These are phyloP conservation scores for Drosophila kanekoi DNA, from an alignment of 2,888 invertebrate species.

Conservation along the genomic window DNA sequence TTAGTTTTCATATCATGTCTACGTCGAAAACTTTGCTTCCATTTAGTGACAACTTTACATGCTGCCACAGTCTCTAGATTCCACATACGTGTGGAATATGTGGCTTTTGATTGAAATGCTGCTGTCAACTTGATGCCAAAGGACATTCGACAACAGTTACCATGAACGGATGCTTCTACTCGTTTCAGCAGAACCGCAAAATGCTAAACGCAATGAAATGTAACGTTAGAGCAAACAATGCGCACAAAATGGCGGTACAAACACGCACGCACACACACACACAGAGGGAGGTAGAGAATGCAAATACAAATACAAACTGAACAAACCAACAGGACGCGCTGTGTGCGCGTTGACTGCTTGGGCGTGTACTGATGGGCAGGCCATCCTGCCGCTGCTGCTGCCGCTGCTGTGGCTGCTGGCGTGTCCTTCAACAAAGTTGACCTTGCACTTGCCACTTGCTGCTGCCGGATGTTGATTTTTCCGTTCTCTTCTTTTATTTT, in stretches of 20 bases:
- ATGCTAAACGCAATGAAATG: slow-evolving; percentile 66
- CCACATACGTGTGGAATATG: slow-evolving; percentile 2
- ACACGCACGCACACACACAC: slow-evolving; percentile 20
- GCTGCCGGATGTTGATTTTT: slow-evolving; percentile 74
- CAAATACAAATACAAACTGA: slow-evolving; percentile 31
- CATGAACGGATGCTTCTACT: slow-evolving; percentile 11
- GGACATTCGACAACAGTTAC: slow-evolving; percentile 17
- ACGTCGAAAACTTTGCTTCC: not conserved
- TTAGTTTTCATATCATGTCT: too few species aligned
- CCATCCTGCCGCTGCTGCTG: slow-evolving; percentile 29
- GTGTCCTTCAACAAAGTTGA: slow-evolving; percentile 76
- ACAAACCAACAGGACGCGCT: slow-evolving; percentile 20
- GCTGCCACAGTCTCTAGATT: not conserved
- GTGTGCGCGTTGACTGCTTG: slow-evolving; percentile 30
- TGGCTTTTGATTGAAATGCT: slow-evolving; percentile 10
- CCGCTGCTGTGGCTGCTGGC: slow-evolving; percentile 31
- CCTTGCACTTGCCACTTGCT: slow-evolving; percentile 80
- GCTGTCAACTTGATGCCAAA: slow-evolving; percentile 17
- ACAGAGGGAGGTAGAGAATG: slow-evolving; percentile 11
- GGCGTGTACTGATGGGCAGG: slow-evolving; percentile 17
- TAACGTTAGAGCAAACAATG: slow-evolving; percentile 62
- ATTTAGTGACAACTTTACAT: not conserved
- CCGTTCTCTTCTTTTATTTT: slow-evolving; percentile 29
- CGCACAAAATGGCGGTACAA: slow-evolving; percentile 46
- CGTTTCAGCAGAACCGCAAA: slow-evolving; percentile 53